Percentiles rank a stretch among this genome's conserved stretches.
phyloP scores from a whole-genome alignment of 2,888 invertebrate species.

The Drosophila tanythrix region DNA sequence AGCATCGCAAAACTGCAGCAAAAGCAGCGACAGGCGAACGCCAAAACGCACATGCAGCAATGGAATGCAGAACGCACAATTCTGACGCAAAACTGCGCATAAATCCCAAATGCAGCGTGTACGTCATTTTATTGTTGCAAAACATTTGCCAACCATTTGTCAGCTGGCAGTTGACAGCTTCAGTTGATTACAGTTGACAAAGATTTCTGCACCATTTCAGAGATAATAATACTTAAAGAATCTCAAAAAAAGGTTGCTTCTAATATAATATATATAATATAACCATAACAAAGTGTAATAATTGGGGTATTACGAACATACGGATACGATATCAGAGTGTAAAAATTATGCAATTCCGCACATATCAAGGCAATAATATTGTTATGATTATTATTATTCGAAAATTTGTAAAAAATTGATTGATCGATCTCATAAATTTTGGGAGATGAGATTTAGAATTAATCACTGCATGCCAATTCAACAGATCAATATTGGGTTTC shows the following conservation, averaged over 20 bases:
- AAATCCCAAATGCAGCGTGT: constrained; percentile 9
- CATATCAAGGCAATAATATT: neutral
- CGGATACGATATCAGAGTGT: neutral
- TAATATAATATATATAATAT: neutral
- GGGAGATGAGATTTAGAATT: neutral
- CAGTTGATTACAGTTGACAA: neutral
- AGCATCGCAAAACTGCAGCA: constrained; percentile 35
- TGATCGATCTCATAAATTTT: neutral
- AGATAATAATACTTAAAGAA: neutral
- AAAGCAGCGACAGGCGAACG: constrained; percentile 27
- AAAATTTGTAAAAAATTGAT: neutral
- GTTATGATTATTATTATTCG: neutral
- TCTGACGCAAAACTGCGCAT: constrained; percentile 16
- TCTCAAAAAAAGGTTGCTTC: neutral
- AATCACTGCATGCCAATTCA: neutral
- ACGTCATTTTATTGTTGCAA: constrained; percentile 16
- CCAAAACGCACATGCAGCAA: constrained; percentile 15
- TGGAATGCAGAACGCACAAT: constrained; percentile 14
- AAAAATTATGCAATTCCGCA: neutral
- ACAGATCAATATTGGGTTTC: neutral
- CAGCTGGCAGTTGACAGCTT: constrained; percentile 1
- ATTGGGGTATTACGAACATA: neutral
- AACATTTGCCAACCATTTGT: constrained; percentile 21
- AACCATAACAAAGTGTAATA: neutral
- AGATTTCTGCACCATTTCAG: neutral